These are phyloP conservation scores for Tetragonisca angustula DNA, from an alignment of 2,888 invertebrate species.

Conservation along the genomic window DNA sequence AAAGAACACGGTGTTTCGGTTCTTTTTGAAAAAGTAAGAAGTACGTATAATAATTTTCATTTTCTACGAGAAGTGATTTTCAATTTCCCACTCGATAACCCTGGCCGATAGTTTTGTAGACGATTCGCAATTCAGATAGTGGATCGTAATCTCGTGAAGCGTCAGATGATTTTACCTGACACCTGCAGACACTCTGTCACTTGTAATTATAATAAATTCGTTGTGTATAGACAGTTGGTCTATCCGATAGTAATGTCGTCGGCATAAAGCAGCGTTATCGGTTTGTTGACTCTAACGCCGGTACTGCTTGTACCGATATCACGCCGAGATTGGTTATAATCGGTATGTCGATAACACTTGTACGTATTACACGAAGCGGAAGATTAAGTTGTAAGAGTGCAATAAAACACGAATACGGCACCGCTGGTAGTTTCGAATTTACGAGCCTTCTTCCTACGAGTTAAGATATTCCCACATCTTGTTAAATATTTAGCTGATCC, in stretches of 20 bases:
- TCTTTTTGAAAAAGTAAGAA: too few relatives aligned
- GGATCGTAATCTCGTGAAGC: constrained; percentile 26
- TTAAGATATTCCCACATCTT: too few relatives aligned
- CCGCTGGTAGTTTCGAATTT: neutral
- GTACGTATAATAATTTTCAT: too few relatives aligned
- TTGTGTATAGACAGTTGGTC: constrained; percentile 17
- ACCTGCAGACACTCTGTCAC: constrained; percentile 14
- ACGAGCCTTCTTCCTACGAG: neutral
- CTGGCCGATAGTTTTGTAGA: neutral
- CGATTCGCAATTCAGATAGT: neutral
- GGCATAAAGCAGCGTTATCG: constrained; percentile 59
- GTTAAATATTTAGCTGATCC: too few relatives aligned
- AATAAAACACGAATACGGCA: neutral
- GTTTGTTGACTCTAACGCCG: constrained; percentile 50
- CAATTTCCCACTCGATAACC: neutral
- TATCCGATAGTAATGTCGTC: constrained; percentile 28
- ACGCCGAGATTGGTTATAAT: constrained; percentile 10
- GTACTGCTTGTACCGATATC: constrained; percentile 21
- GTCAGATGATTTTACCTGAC: constrained; percentile 32
- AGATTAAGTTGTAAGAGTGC: neutral
- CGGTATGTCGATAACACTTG: constrained; percentile 7
- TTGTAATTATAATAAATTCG: constrained; percentile 47
- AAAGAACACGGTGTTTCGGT: too few relatives aligned
- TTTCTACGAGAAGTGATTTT: neutral
- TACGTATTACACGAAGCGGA: neutral